Conservation (phyloP, 92 coral and sea anemone genomes). For the Siderastrea radians region DNA sequence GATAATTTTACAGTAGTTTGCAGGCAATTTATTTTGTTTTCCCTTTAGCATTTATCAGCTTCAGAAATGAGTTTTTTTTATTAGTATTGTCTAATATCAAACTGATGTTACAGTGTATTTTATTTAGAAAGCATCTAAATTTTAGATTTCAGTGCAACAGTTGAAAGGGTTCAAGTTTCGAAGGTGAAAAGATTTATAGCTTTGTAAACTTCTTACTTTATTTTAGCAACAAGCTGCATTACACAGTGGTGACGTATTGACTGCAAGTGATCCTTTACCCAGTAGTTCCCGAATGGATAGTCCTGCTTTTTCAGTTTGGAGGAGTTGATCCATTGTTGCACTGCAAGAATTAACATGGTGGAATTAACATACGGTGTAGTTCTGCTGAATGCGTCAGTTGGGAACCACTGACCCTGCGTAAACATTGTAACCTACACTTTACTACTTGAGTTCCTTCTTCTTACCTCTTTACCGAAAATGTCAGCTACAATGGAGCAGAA, state of each 20-base stretch:
- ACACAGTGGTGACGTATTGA: constrained; percentile 76
- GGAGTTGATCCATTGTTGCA: constrained; percentile 28
- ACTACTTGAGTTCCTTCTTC: too few species aligned
- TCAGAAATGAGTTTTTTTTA: too few species aligned
- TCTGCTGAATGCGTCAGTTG: not conserved
- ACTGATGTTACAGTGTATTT: too few species aligned
- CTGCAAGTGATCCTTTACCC: constrained; percentile 41
- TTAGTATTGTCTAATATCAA: too few species aligned
- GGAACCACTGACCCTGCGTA: not conserved
- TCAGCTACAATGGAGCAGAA: too few species aligned
- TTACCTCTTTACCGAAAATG: too few species aligned
- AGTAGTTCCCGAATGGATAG: constrained; percentile 44
- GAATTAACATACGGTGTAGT: not conserved
- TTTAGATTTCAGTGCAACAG: too few species aligned
- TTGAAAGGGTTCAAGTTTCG: not conserved
- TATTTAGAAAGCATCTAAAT: too few species aligned
- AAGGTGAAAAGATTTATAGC: not conserved
- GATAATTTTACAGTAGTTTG: too few species aligned
- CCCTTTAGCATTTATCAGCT: too few species aligned
- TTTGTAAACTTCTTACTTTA: not conserved
- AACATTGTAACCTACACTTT: not conserved
- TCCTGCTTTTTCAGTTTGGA: constrained; percentile 88
- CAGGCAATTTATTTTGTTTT: too few species aligned
- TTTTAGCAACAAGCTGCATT: constrained; percentile 67
- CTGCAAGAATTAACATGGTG: not conserved